These are phyloP conservation scores for Drosophila micromelanica DNA, from an alignment of 1,140 invertebrate genomes.

Conservation along the genomic window DNA sequence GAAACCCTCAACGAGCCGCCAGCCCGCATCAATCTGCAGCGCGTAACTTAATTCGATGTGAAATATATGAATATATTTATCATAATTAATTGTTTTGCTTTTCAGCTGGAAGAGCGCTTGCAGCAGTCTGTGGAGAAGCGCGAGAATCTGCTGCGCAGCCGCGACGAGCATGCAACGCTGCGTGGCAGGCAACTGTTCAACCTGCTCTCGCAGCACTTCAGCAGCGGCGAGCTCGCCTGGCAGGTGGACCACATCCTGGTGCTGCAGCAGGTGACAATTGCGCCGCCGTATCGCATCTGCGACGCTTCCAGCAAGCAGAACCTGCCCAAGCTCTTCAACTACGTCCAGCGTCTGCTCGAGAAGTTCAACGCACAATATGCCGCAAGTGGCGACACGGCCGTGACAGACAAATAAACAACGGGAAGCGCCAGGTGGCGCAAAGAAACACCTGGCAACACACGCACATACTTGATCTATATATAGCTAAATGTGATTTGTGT, in stretches of 20 bases:
- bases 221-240: constrained; percentile 23
- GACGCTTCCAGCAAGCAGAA: constrained; percentile 20
- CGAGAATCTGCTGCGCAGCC: background rate
- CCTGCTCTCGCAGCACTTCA: constrained; percentile 36
- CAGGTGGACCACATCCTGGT: constrained; percentile 24
- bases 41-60: no score
- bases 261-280: constrained; percentile 37
- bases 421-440: background rate
- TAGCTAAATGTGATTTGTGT: no score
- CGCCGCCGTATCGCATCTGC: constrained; percentile 39
- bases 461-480: background rate
- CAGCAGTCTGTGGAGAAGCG: constrained; percentile 22
- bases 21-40: constrained; percentile 27
- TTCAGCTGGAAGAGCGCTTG: constrained; percentile 48
- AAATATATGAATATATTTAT: no score
- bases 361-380: constrained; percentile 16
- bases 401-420: no score
- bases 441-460: constrained; percentile 1
- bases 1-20: background rate
- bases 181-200: constrained; percentile 34
- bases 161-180: constrained; percentile 20
- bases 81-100: background rate
- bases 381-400: no score
- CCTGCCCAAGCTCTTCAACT: constrained; percentile 25
- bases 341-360: constrained; percentile 33